phyloP scores from a whole-genome alignment of 1,140 invertebrate genomes.

The Globodera ellingtonae region DNA sequence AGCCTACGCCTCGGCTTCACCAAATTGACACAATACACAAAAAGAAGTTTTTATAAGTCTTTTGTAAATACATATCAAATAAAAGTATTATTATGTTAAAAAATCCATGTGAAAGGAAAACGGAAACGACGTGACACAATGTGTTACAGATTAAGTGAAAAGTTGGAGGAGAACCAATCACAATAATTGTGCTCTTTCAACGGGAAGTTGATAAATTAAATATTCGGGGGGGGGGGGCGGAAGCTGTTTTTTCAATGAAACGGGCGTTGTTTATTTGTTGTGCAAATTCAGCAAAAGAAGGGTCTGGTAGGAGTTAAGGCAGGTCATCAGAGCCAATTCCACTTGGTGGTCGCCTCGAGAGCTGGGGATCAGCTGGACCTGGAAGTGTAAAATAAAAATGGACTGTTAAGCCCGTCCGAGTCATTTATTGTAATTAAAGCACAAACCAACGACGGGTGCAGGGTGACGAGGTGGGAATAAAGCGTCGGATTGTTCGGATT shows the following conservation, averaged over 20 bases:
- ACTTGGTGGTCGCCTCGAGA: constrained; percentile 55
- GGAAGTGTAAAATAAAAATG: background rate
- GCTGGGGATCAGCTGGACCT: constrained; percentile 52
- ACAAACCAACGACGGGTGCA: constrained; percentile 51
- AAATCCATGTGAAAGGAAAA: background rate
- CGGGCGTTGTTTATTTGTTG: constrained; percentile 22
- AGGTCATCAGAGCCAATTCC: constrained; percentile 49
- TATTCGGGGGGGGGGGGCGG: background rate
- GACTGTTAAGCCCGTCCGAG: background rate
- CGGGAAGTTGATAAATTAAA: background rate
- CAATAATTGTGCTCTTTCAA: constrained; percentile 8
- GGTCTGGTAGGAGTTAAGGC: constrained; percentile 57
- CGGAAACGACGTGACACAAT: background rate
- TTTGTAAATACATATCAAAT: no score
- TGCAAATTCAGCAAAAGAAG: constrained; percentile 50
- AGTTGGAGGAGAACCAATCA: background rate
- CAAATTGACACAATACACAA: no score
- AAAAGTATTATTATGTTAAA: no score
- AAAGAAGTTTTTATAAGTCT: no score
- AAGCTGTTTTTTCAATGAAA: constrained; percentile 14
- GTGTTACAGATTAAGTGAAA: background rate
- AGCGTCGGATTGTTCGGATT: constrained; percentile 39
- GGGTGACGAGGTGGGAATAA: constrained; percentile 54
- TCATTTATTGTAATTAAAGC: background rate
- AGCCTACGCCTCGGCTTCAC: no score